phyloP scores from a whole-genome alignment of 2,888 invertebrate species.

The Anoplius nigerrimus region DNA sequence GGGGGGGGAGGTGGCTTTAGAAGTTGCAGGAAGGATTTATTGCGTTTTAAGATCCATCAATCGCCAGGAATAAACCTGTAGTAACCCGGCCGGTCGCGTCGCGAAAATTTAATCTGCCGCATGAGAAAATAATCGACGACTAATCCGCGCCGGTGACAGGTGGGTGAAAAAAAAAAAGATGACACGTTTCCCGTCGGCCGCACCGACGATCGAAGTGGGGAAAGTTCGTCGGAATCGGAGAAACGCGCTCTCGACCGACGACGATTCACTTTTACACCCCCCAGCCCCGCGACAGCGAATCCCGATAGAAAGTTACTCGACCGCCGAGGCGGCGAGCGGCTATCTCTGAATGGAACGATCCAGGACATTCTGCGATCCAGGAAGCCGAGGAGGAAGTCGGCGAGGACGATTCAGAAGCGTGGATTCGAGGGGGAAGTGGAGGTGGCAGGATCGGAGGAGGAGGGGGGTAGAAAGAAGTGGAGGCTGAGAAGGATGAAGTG shows the following conservation, averaged over 20 bases:
- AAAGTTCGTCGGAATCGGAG: too few relatives aligned
- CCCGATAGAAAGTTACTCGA: too few relatives aligned
- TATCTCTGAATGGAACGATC: neutral
- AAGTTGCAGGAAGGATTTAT: conserved; percentile 33
- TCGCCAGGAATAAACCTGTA: conserved; percentile 30
- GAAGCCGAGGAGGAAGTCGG: conserved; percentile 11
- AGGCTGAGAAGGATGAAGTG: neutral
- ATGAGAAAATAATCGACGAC: neutral
- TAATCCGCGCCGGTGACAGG: too few relatives aligned
- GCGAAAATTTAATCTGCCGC: conserved; percentile 17
- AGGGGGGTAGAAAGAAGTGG: neutral
- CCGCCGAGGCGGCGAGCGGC: neutral
- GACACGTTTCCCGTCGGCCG: too few relatives aligned
- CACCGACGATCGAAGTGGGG: too few relatives aligned
- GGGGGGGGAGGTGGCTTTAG: conserved; percentile 20
- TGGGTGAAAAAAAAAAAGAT: too few relatives aligned
- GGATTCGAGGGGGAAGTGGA: conserved; percentile 2
- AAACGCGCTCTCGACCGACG: too few relatives aligned
- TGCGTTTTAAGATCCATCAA: conserved; percentile 33
- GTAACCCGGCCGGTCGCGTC: conserved; percentile 11
- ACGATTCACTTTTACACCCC: too few relatives aligned
- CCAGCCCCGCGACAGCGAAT: too few relatives aligned
- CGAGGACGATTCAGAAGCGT: neutral
- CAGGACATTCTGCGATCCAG: conserved; percentile 17
- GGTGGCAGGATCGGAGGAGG: conserved; percentile 26